Percentiles rank a stretch among this genome's conserved stretches.
Evolutionary conservation across 1,140 invertebrate genomes (phyloP).

Genomic region (Pseudomyrmex flavicornis): DNA sequence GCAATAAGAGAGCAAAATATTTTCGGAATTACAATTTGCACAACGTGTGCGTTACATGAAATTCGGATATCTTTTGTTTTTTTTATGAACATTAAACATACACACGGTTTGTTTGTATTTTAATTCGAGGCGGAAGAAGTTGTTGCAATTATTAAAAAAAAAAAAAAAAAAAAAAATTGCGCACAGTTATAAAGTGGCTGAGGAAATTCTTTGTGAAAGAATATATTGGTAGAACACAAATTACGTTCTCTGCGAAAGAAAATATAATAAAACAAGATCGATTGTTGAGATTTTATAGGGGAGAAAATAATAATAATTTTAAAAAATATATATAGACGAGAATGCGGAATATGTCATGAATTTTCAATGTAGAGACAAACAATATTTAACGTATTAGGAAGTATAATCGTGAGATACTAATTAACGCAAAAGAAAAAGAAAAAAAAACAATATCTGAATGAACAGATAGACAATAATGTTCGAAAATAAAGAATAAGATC

Average conservation of each 20-base stretch:
- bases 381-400: too few relatives aligned
- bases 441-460: slow-evolving; percentile 14
- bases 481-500: background rate
- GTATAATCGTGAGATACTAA: background rate
- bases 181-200: background rate
- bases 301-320: background rate
- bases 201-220: background rate
- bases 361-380: too few relatives aligned
- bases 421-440: background rate
- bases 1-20: background rate
- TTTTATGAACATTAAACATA: background rate
- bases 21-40: slow-evolving; percentile 39
- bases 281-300: background rate
- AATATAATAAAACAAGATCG: background rate
- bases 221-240: background rate
- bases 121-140: background rate
- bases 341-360: too few relatives aligned
- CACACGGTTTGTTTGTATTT: slow-evolving; percentile 9
- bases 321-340: too few relatives aligned
- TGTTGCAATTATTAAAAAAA: background rate
- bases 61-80: slow-evolving; percentile 14
- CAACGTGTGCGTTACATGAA: slow-evolving; percentile 31
- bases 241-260: background rate
- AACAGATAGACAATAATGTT: background rate
- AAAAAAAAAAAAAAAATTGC: too few relatives aligned